Evolutionary conservation across 2,888 invertebrate species (phyloP), one percentile per base, ranked within the genome.

Genomic region (Zhuqinia jingwanae): DNA sequence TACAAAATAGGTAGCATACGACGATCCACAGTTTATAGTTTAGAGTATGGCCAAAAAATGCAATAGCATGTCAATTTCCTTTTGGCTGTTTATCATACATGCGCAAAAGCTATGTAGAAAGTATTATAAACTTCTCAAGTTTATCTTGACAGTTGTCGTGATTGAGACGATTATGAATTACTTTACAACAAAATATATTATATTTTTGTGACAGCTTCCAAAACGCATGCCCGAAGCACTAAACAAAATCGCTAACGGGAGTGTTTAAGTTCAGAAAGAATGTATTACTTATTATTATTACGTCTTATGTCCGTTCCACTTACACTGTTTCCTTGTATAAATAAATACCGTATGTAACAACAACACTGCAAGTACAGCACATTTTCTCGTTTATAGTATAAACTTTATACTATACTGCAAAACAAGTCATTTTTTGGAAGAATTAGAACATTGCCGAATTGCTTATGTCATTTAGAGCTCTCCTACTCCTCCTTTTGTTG

Each of bases 71-170:
- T n/a, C n/a, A n/a, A n/a, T n/a, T n/a, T n/a, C n/a, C n/a, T n/a
- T n/a, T n/a, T n/a, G n/a, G n/a, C n/a, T n/a, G n/a, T n/a, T n/a
- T n/a, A n/a, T n/a, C 30, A 60, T n/a, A 15, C 60, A 60, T 25
- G 58, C 20, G 10, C 25, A 5, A 20, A 20, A 20, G 8, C n/a
- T 42, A 6, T 36, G 36, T n/a, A 47, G 25, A 10, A 22, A 68
- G 27, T 13, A 73, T 25, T 50, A 15, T 50, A 47, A 68, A 30
- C n/a, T 70, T 45, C 2, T 70, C 70, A 73, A 20, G 73, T 73
- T 73, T 50, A 50, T 73, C 73, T 73, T 73, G 73, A 73, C 73
- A 73, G 73, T 73, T 73, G 73, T 50, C 73, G 73, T 73, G 73
- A 47, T 73, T 47, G 47, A 1, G 50, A 73, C 47, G 47, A 47